phyloP scores from a whole-genome alignment of 2,113 vertebrate species.

The Platichthys flesus region DNA sequence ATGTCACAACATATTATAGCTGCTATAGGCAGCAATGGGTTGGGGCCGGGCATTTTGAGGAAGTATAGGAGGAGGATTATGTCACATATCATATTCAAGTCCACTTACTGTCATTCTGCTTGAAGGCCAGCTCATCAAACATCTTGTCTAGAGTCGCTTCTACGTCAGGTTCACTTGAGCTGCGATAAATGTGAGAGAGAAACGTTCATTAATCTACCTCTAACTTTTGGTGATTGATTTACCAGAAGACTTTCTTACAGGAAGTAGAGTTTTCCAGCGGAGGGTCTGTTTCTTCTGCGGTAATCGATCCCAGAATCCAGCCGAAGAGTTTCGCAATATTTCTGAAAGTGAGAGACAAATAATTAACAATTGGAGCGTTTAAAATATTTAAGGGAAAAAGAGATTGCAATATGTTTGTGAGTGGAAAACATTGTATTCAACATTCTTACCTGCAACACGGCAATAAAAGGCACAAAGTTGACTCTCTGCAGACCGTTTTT shows the following conservation, averaged over 20 bases:
- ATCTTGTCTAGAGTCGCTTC: constrained; percentile 92
- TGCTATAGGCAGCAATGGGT: too few species aligned
- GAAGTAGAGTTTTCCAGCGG: constrained; percentile 93
- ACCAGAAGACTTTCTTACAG: constrained; percentile 85
- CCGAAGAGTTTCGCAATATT: constrained; percentile 89
- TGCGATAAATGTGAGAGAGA: constrained; percentile 65
- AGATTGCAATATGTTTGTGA: background rate
- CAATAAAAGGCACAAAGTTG: constrained; percentile 98
- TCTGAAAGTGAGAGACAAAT: constrained; percentile 72
- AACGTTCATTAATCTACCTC: background rate
- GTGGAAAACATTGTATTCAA: background rate
- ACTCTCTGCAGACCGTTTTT: constrained; percentile 98
- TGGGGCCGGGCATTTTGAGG: too few species aligned
- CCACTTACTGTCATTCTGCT: constrained; percentile 98
- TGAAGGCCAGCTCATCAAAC: constrained; percentile 98
- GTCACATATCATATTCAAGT: constrained; percentile 79
- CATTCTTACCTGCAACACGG: constrained; percentile 90
- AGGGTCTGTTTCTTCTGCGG: constrained; percentile 88
- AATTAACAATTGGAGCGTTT: background rate
- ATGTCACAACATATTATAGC: background rate
- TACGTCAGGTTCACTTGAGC: constrained; percentile 93
- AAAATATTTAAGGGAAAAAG: background rate
- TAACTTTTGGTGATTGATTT: background rate
- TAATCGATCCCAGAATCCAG: constrained; percentile 97
- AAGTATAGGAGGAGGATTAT: too few species aligned